Conservation (phyloP, 2,797 vertebrate genomes). For the Micropoecilia bifurca region DNA sequence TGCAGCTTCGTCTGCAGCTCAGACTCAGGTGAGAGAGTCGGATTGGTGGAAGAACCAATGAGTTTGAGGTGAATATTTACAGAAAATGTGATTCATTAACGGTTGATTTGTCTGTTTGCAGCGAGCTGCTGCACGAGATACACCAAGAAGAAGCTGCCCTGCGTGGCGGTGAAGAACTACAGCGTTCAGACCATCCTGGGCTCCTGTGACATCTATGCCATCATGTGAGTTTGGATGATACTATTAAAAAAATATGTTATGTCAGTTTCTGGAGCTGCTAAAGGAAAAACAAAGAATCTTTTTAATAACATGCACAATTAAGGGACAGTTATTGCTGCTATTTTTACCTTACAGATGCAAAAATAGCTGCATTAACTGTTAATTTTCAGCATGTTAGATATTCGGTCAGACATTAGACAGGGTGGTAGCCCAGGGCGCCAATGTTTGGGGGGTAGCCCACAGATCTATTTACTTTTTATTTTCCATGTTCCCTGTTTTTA, state of each 20-base stretch:
- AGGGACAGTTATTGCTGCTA: not conserved
- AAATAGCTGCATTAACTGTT: not conserved
- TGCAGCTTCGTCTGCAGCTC: constrained; percentile 36
- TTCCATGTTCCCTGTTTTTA: too few species aligned
- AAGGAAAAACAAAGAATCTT: not conserved
- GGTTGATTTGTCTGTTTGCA: constrained; percentile 30
- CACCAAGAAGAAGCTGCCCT: not conserved
- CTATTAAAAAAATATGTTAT: too few species aligned
- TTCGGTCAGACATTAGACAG: not conserved
- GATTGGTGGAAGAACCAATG: not conserved
- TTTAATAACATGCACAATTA: not conserved
- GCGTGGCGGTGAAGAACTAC: constrained; percentile 56
- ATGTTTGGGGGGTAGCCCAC: too few species aligned
- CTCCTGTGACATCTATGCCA: constrained; percentile 73
- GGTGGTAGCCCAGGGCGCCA: too few species aligned
- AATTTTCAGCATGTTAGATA: not conserved
- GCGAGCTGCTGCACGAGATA: constrained; percentile 74
- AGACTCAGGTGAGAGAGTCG: constrained; percentile 63
- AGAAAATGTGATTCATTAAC: not conserved
- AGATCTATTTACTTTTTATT: too few species aligned
- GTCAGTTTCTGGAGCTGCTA: not conserved
- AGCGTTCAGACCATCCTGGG: constrained; percentile 60
- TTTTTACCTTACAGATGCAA: not conserved
- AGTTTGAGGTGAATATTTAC: not conserved
- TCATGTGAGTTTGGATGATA: constrained; percentile 73